A percentile compares a stretch with the other conserved stretches of the same genome.
Conservation (phyloP, 2,797 vertebrate genomes). For the Yasuhikotakia modesta region DNA sequence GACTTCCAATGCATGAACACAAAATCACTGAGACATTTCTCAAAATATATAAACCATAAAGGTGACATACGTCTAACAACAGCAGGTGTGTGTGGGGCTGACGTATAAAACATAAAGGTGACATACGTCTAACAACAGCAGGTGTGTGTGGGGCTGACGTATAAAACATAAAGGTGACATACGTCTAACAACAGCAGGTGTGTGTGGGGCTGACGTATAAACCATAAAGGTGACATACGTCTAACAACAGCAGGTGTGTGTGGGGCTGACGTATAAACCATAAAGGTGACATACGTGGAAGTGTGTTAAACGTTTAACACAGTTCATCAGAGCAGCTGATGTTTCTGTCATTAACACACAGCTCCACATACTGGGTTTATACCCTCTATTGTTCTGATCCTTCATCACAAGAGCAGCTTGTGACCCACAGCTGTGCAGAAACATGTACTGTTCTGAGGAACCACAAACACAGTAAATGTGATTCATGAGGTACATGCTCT, state of each 20-base stretch:
- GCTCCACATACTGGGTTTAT: neutral
- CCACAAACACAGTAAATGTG: no score
- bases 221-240: neutral
- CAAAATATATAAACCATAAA: neutral
- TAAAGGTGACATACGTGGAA: no score
- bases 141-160: neutral
- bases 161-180: neutral
- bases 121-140: neutral
- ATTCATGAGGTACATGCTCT: no score
- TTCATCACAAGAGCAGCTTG: slow-evolving; percentile 43
- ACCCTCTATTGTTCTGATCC: neutral
- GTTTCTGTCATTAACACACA: neutral
- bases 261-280: neutral
- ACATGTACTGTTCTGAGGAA: no score
- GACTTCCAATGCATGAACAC: no score
- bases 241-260: neutral
- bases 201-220: neutral
- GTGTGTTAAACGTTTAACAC: no score
- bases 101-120: neutral
- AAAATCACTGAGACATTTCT: no score
- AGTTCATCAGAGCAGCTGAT: slow-evolving; percentile 43
- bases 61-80: neutral
- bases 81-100: neutral
- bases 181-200: neutral
- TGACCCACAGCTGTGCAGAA: slow-evolving; percentile 19